A percentile compares a stretch with the other conserved stretches of the same genome.
These are phyloP conservation scores for Chorisops tibialis DNA, from an alignment of 2,888 invertebrate genomes.

Conservation along the genomic window DNA sequence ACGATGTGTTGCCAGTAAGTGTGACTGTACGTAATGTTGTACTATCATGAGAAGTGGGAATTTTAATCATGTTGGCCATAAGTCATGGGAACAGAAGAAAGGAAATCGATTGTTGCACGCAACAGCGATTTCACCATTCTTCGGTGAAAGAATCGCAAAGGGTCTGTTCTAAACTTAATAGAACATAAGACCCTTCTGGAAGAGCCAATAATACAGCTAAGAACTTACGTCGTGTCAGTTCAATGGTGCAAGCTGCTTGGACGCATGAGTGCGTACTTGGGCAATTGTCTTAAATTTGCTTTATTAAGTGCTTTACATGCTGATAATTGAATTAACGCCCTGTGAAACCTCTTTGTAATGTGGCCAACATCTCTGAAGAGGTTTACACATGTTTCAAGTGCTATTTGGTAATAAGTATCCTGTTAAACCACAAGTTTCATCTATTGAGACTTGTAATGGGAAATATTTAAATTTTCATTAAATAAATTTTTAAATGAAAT, in stretches of 20 bases:
- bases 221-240: slow-evolving; percentile 19
- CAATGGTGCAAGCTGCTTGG: slow-evolving; percentile 15
- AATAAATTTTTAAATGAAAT: no score
- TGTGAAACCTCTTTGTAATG: slow-evolving; percentile 5
- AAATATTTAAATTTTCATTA: no score
- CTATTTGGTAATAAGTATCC: no score
- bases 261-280: slow-evolving; percentile 25
- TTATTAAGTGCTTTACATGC: slow-evolving; percentile 29
- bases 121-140: background rate
- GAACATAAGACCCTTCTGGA: no score
- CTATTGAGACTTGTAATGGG: no score
- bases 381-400: background rate
- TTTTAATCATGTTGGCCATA: slow-evolving; percentile 16
- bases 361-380: slow-evolving; percentile 3
- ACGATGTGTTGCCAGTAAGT: slow-evolving; percentile 5
- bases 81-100: slow-evolving; percentile 19
- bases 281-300: slow-evolving; percentile 32
- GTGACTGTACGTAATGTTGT: slow-evolving; percentile 18
- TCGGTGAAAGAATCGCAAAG: no score
- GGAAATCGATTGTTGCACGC: slow-evolving; percentile 12
- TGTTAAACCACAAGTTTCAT: no score
- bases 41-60: slow-evolving; percentile 22
- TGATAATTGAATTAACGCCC: slow-evolving; percentile 29
- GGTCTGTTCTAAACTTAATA: no score
- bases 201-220: no score